Conservation (phyloP, 2,797 vertebrate genomes). For the Protosalanx chinensis region DNA sequence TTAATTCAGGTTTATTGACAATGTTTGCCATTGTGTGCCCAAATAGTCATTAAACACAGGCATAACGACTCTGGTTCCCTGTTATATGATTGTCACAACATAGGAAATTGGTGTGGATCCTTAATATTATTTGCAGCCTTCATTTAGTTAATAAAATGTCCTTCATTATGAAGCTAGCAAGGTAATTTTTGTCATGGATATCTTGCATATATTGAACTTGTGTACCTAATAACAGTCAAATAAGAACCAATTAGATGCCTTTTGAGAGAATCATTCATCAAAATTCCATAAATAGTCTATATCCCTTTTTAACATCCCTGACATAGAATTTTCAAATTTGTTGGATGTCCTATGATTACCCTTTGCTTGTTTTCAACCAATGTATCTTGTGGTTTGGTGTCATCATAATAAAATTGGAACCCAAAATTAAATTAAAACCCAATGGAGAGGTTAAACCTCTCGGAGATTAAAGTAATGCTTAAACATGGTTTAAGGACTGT, state of each 20-base stretch:
- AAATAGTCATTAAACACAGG: neutral
- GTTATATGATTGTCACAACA: conserved; percentile 18
- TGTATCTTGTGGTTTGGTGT: neutral
- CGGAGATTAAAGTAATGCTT: neutral
- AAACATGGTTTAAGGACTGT: neutral
- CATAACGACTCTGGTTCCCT: neutral
- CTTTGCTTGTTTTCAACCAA: neutral
- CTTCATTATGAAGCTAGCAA: neutral
- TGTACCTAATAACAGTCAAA: neutral
- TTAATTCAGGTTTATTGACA: neutral
- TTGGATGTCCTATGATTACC: neutral
- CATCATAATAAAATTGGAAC: neutral
- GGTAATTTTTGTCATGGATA: neutral
- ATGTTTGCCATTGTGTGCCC: neutral
- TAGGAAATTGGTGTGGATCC: conserved; percentile 16
- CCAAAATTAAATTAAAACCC: no score
- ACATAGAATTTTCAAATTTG: neutral
- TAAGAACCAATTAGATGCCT: conserved; percentile 20
- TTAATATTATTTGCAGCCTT: neutral
- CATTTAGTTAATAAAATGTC: neutral
- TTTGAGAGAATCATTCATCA: conserved; percentile 27
- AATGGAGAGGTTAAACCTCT: neutral
- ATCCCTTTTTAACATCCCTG: neutral
- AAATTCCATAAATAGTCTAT: neutral
- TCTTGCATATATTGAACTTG: neutral